Percentiles rank a stretch among this genome's conserved stretches.
Conservation (phyloP, 1,140 invertebrate genomes). For the Nymphalis io region DNA sequence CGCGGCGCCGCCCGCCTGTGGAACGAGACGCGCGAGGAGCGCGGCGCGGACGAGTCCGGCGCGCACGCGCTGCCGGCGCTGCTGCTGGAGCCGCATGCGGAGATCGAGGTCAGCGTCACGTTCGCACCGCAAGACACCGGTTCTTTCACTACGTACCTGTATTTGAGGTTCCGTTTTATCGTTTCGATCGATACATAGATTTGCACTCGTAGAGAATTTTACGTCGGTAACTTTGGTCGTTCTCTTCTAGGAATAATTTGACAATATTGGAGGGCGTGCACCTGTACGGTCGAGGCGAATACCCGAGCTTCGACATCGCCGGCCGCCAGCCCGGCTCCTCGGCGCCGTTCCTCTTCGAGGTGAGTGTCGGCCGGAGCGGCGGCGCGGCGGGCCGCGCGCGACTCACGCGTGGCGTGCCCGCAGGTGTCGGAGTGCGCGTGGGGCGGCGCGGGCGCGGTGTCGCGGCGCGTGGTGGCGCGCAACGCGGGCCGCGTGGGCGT, state of each 20-base stretch:
- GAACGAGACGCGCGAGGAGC: conserved; percentile 7
- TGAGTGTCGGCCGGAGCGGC: conserved; percentile 64
- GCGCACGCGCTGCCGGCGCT: conserved; percentile 41
- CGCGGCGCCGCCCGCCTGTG: conserved; percentile 38
- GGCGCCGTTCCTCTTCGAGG: conserved; percentile 90
- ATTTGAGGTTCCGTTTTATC: conserved; percentile 45
- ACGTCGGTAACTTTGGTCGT: background rate
- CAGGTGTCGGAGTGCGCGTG: conserved; percentile 84
- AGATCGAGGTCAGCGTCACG: conserved; percentile 44
- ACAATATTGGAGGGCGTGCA: conserved; percentile 94
- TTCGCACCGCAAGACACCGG: conserved; percentile 49
- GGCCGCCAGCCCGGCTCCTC: conserved; percentile 90
- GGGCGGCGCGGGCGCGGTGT: conserved; percentile 84
- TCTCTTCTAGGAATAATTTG: conserved; percentile 91
- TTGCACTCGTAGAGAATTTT: no score
- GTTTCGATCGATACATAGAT: background rate
- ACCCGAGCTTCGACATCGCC: conserved; percentile 94
- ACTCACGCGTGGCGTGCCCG: conserved; percentile 73
- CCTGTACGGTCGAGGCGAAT: conserved; percentile 90
- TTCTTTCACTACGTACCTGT: conserved; percentile 49
- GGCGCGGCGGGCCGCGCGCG: background rate
- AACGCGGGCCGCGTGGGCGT: conserved; percentile 94
- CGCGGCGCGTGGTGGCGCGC: conserved; percentile 91
- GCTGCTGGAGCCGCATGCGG: conserved; percentile 50
- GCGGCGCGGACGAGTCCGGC: conserved; percentile 21